Evolutionary conservation across 2,888 invertebrate genomes (phyloP).

Genomic region (Synanthedon vespiformis): DNA sequence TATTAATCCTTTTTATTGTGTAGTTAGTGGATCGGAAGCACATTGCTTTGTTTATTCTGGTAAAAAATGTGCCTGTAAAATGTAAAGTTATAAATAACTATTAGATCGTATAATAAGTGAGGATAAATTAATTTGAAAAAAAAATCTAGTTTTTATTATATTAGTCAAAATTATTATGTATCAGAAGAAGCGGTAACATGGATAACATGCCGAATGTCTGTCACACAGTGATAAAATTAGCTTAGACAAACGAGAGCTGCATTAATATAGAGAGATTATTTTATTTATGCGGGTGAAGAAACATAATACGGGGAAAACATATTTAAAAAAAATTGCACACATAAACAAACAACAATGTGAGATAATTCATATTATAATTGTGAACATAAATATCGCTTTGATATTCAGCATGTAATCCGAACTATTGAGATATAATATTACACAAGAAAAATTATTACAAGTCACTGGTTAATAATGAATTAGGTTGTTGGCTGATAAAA

Average conservation of each 20-base stretch:
- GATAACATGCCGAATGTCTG: slow-evolving; percentile 1
- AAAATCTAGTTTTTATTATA: slow-evolving; percentile 35
- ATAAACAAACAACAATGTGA: no score
- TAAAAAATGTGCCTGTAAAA: slow-evolving; percentile 69
- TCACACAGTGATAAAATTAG: slow-evolving; percentile 35
- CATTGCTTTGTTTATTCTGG: slow-evolving; percentile 61
- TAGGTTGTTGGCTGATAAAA: no score
- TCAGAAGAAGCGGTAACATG: slow-evolving; percentile 29
- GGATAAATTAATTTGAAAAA: slow-evolving; percentile 47
- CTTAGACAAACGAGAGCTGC: slow-evolving; percentile 14
- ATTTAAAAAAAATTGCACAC: no score
- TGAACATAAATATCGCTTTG: no score
- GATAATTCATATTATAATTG: no score
- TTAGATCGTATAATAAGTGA: slow-evolving; percentile 58
- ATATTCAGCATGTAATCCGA: no score
- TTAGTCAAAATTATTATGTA: slow-evolving; percentile 29
- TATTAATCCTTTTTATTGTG: slow-evolving; percentile 45
- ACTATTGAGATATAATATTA: no score
- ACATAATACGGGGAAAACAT: no score
- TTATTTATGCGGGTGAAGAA: no score
- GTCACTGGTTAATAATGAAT: no score
- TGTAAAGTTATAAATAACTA: slow-evolving; percentile 50
- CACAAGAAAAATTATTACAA: no score
- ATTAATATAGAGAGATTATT: no score
- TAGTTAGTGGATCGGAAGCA: slow-evolving; percentile 63